These are phyloP conservation scores for Erebia epiphron DNA, from an alignment of 2,888 invertebrate species.

Conservation along the genomic window DNA sequence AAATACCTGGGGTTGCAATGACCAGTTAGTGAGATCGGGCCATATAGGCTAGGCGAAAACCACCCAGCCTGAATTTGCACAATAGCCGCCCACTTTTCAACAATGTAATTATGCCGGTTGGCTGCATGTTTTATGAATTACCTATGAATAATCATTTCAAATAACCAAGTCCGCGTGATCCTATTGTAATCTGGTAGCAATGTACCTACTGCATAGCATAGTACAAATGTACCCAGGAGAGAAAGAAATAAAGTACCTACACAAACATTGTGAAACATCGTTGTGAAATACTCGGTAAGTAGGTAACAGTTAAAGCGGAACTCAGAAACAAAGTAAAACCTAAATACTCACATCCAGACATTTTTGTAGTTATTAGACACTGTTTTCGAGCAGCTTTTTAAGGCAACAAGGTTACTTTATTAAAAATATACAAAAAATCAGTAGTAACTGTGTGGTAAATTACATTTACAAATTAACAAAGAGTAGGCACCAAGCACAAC, in stretches of 20 bases:
- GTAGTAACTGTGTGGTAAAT: too few relatives aligned
- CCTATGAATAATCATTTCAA: too few relatives aligned
- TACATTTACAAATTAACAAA: too few relatives aligned
- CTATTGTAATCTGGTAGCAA: not conserved
- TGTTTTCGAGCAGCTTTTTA: not conserved
- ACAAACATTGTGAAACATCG: not conserved
- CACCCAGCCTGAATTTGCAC: too few relatives aligned
- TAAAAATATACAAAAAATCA: not conserved
- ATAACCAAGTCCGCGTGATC: not conserved
- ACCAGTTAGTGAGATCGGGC: too few relatives aligned
- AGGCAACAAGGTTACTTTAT: not conserved
- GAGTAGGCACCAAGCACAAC: too few relatives aligned
- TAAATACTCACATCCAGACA: slow-evolving; percentile 65
- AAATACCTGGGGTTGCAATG: too few relatives aligned
- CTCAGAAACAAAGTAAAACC: not conserved
- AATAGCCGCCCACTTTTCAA: too few relatives aligned
- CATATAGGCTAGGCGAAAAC: too few relatives aligned
- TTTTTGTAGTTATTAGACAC: slow-evolving; percentile 31
- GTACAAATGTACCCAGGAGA: not conserved
- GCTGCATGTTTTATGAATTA: too few relatives aligned
- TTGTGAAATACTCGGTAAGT: not conserved
- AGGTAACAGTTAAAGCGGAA: not conserved
- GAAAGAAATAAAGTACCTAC: not conserved
- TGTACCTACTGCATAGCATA: not conserved
- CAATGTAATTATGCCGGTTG: too few relatives aligned